Base-by-base conservation (phyloP, 2,888 invertebrate species). In the Cryptocephalus moraei region DNA sequence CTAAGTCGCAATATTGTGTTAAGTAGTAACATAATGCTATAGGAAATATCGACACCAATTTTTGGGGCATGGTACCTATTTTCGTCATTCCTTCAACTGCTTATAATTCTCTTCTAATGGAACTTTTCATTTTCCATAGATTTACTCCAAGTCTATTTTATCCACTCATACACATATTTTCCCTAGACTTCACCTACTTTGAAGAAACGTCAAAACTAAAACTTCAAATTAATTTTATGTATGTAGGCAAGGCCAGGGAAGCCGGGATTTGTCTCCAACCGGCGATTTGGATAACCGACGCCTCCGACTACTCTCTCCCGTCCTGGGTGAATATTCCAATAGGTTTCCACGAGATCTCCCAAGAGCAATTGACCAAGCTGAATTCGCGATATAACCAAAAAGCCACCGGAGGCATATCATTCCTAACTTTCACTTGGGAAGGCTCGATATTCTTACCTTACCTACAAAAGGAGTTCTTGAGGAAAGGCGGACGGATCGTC, bases 371-470 rank as follows among this genome's bases (percentile, higher is more conserved):
- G 33, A 58, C 63, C 9, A 62, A 54, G 11, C 64, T 71, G 32
- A 69, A 64, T 49, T 51, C 53, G 11, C 64, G 70, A 41, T 64
- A 71, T 42, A 54, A 57, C 1, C 61, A 62, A 40, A 66, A 68
- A 47, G 75, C 73, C 54, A 70, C 64, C 72, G 70, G 69, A 1
- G 90, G 86, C 0, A 71, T 75, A 45, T 75, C 75, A 4, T 86
- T 81, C 55, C 72, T 82, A 0, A 79, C 86, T 0, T 84, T 84
- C 56, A 79, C 81, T 1, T 78, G 79, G 33, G 84, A 87, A 56
- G 79, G 84, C 0, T 57, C 72, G 0, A 74, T 74, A 46, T 70
- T 87, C n/a, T 64, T 91, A 12, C 82, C 82, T 0, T 80, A 80
- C 66, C 67, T 91, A 1, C 76, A 76, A 65, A 71, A 78, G 41